phyloP scores from a whole-genome alignment of 2,888 invertebrate genomes.

The Drosophila mimetica region DNA sequence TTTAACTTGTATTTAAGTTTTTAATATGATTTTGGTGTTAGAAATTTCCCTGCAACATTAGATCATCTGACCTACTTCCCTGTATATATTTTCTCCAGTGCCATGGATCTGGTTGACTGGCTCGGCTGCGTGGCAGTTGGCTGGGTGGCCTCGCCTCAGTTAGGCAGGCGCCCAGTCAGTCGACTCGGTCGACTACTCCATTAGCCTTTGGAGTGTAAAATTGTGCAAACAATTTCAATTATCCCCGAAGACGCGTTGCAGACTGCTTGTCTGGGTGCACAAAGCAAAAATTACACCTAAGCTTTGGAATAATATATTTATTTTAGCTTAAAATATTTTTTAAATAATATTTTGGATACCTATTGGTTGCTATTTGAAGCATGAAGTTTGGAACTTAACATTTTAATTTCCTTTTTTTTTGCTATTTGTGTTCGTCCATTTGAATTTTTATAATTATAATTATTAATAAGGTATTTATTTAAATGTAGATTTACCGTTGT shows the following conservation, averaged over 20 bases:
- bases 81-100: conserved; percentile 4
- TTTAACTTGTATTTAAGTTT: background rate
- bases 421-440: background rate
- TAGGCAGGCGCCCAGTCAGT: conserved; percentile 67
- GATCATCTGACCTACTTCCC: background rate
- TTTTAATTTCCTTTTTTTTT: background rate
- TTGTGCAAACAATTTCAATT: conserved; percentile 82
- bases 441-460: too few relatives aligned
- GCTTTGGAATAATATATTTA: background rate
- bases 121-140: conserved; percentile 26
- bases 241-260: conserved; percentile 77
- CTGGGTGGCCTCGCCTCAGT: conserved; percentile 61
- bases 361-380: too few relatives aligned
- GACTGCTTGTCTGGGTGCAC: conserved; percentile 47
- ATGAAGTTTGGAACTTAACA: too few relatives aligned
- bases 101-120: conserved; percentile 26
- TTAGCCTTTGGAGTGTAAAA: conserved; percentile 80
- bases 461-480: too few relatives aligned
- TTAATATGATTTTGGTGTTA: background rate
- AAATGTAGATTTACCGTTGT: too few relatives aligned
- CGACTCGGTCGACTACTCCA: conserved; percentile 79
- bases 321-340: too few relatives aligned
- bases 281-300: conserved; percentile 12
- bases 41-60: too few relatives aligned
- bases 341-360: background rate